Percentiles rank a stretch among this genome's conserved stretches.
phyloP scores from a whole-genome alignment of 2,797 vertebrate genomes.

The Glyptemys insculpta region DNA sequence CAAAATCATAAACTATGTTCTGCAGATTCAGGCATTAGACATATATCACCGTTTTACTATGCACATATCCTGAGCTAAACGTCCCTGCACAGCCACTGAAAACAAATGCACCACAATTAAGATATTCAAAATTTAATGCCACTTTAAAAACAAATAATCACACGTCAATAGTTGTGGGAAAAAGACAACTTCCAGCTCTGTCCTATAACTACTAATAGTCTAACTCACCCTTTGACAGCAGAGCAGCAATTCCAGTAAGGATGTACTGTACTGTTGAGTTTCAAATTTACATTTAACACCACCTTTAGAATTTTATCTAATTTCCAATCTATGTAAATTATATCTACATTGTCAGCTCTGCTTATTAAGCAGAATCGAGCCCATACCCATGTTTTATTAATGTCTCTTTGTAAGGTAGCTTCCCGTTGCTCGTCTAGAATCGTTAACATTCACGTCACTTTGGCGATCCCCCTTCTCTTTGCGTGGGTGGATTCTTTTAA shows the following conservation, averaged over 20 bases:
- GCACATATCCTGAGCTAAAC: slow-evolving; percentile 1
- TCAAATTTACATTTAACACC: slow-evolving; percentile 45
- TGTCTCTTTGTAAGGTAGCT: slow-evolving; percentile 70
- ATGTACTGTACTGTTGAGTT: slow-evolving; percentile 27
- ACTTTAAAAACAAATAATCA: background rate
- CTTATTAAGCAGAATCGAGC: slow-evolving; percentile 70
- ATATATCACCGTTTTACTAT: slow-evolving; percentile 33
- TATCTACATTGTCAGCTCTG: slow-evolving; percentile 33
- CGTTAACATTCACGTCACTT: slow-evolving; percentile 65
- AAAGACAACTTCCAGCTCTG: background rate
- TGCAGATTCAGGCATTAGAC: slow-evolving; percentile 41
- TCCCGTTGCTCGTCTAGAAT: slow-evolving; percentile 55
- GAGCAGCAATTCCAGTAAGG: slow-evolving; percentile 72
- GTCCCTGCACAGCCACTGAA: slow-evolving; percentile 48
- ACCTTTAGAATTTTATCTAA: slow-evolving; percentile 43
- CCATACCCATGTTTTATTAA: slow-evolving; percentile 65
- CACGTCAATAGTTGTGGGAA: background rate
- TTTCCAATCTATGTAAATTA: slow-evolving; percentile 55
- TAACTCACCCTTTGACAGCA: slow-evolving; percentile 64
- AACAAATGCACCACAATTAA: slow-evolving; percentile 29
- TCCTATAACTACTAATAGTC: slow-evolving; percentile 61
- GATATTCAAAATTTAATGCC: slow-evolving; percentile 37
- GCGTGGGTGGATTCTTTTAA: slow-evolving; percentile 20
- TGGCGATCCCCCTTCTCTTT: slow-evolving; percentile 54
- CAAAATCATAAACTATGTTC: slow-evolving; percentile 51